Evolutionary conservation across 92 coral and sea anemone species (phyloP).

Genomic region (Porites evermanni): DNA sequence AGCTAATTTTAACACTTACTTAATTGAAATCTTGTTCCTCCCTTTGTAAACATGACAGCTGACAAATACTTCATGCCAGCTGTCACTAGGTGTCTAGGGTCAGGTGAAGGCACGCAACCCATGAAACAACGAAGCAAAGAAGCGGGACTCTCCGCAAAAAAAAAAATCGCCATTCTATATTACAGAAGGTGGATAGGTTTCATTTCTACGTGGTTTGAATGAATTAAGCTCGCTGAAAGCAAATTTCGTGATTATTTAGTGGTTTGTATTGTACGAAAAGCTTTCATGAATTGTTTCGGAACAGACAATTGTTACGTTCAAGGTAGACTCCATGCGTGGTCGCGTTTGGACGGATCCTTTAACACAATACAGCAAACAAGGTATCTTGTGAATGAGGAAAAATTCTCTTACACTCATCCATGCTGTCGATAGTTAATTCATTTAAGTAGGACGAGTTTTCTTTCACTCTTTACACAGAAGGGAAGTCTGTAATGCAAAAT

Average conservation of each 20-base stretch:
- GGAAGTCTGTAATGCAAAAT: background rate
- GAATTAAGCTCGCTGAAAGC: background rate
- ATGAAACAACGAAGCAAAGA: background rate
- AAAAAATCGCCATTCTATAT: background rate
- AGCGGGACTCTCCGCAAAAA: background rate
- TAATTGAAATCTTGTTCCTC: constrained; percentile 34
- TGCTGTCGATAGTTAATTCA: no score
- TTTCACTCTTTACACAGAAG: background rate
- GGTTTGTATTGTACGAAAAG: background rate
- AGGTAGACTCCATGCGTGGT: no score
- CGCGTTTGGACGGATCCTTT: no score
- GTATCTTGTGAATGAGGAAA: no score
- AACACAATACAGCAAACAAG: no score
- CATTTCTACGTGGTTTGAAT: constrained; percentile 12
- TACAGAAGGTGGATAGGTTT: background rate
- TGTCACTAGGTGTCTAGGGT: background rate
- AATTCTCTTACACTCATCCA: background rate
- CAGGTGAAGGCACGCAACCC: constrained; percentile 13
- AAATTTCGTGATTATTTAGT: background rate
- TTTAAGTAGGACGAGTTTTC: no score
- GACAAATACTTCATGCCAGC: constrained; percentile 20
- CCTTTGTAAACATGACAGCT: constrained; percentile 51
- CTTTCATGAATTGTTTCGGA: background rate
- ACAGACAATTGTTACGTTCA: background rate
- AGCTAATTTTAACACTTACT: constrained; percentile 51